phyloP scores from a whole-genome alignment of 53 echinoderm and acorn worm species.

The Temnopleurus reevesii region DNA sequence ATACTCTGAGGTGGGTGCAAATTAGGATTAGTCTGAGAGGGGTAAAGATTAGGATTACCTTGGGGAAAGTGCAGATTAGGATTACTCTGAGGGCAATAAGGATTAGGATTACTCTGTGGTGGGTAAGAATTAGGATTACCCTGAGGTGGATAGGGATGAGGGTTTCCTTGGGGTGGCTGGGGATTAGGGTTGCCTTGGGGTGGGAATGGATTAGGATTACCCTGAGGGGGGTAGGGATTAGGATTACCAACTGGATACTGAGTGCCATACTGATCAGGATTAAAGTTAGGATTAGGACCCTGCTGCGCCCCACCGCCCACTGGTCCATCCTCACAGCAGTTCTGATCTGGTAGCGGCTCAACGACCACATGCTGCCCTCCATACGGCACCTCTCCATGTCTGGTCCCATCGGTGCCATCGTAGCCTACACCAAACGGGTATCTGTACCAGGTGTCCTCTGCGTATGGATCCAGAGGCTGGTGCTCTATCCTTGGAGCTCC shows the following conservation, averaged over 20 bases:
- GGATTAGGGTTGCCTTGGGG: neutral
- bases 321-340: conserved; percentile 39
- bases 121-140: too few species aligned
- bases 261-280: conserved; percentile 12
- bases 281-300: conserved; percentile 5
- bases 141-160: too few species aligned
- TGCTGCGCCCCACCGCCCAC: neutral
- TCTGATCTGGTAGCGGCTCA: conserved; percentile 35
- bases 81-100: too few species aligned
- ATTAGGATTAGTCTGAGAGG: too few species aligned
- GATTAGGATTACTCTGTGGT: too few species aligned
- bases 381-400: neutral
- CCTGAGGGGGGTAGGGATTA: neutral
- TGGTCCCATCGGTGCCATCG: conserved; percentile 32
- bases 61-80: too few species aligned
- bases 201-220: neutral
- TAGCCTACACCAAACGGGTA: conserved; percentile 46
- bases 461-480: conserved; percentile 31
- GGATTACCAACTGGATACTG: conserved; percentile 12
- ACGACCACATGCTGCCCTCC: conserved; percentile 16
- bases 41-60: too few species aligned
- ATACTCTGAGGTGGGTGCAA: too few species aligned
- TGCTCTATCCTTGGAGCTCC: conserved; percentile 31
- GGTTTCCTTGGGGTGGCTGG: too few species aligned
- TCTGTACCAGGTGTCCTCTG: conserved; percentile 36